Evolutionary conservation across 2,888 invertebrate species (phyloP).

Genomic region (Andricus curvator): DNA sequence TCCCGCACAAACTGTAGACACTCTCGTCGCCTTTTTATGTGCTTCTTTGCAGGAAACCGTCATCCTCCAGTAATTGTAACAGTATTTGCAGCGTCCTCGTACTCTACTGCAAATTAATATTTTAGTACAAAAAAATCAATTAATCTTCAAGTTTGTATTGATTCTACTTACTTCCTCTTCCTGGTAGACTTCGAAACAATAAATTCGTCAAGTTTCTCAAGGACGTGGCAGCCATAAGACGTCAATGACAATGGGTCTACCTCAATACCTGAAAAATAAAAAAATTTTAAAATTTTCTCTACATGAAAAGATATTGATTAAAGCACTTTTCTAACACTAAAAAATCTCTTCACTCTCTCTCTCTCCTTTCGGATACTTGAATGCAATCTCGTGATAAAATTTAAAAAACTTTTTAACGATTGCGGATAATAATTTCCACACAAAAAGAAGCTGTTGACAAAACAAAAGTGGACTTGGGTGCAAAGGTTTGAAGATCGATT

Average conservation of each 20-base stretch:
- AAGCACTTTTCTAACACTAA: background rate
- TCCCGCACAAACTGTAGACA: slow-evolving; percentile 13
- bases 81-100: slow-evolving; percentile 22
- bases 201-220: background rate
- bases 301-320: background rate
- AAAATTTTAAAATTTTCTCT: background rate
- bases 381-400: background rate
- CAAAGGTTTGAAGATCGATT: background rate
- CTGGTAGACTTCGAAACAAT: background rate
- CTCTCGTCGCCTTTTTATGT: slow-evolving; percentile 1
- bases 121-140: background rate
- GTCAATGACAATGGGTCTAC: background rate
- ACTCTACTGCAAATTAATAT: slow-evolving; percentile 11
- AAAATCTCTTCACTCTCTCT: background rate
- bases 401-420: background rate
- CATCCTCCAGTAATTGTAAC: background rate
- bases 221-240: background rate
- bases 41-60: slow-evolving; percentile 8
- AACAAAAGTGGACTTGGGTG: background rate
- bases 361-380: background rate
- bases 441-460: background rate
- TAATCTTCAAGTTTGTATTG: background rate
- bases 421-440: background rate
- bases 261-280: background rate
- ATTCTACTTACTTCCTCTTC: background rate